Evolutionary conservation across 2,888 invertebrate species (phyloP).

Genomic region (Dryobotodes eremita): DNA sequence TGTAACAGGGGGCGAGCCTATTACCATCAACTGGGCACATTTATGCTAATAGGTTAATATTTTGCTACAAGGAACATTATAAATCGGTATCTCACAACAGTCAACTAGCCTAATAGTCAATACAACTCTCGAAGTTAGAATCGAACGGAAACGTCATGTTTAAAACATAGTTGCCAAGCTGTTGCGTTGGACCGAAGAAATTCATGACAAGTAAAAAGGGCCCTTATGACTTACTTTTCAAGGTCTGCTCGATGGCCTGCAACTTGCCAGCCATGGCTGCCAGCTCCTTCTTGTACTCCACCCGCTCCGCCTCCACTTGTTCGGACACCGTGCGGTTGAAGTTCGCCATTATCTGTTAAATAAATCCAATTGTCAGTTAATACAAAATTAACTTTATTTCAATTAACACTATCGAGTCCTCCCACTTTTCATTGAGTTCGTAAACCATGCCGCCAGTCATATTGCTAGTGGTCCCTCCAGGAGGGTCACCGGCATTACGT

Average conservation of each 20-base stretch:
- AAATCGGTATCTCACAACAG: too few species aligned
- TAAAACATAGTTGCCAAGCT: not conserved
- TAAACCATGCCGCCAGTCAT: not conserved
- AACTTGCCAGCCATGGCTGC: constrained; percentile 94
- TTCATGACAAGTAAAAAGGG: not conserved
- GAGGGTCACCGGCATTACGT: too few species aligned
- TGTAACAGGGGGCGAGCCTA: too few species aligned
- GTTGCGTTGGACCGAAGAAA: not conserved
- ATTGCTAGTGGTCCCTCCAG: not conserved
- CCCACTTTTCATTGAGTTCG: not conserved
- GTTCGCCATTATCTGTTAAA: constrained; percentile 77
- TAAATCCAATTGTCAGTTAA: constrained; percentile 4
- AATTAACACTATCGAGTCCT: not conserved
- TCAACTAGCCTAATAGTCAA: not conserved
- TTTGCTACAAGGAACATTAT: too few species aligned
- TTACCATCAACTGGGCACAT: too few species aligned
- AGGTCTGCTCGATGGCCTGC: constrained; percentile 94
- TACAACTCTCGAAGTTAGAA: not conserved
- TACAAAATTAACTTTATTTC: not conserved
- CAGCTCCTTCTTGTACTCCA: constrained; percentile 93
- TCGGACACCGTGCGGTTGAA: constrained; percentile 87
- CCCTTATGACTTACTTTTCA: constrained; percentile 88
- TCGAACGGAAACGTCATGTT: not conserved
- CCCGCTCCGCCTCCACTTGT: constrained; percentile 92
- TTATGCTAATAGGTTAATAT: too few species aligned